Base-by-base conservation (phyloP, 2,888 invertebrate species). In the Habroteleia sp. region DNA sequence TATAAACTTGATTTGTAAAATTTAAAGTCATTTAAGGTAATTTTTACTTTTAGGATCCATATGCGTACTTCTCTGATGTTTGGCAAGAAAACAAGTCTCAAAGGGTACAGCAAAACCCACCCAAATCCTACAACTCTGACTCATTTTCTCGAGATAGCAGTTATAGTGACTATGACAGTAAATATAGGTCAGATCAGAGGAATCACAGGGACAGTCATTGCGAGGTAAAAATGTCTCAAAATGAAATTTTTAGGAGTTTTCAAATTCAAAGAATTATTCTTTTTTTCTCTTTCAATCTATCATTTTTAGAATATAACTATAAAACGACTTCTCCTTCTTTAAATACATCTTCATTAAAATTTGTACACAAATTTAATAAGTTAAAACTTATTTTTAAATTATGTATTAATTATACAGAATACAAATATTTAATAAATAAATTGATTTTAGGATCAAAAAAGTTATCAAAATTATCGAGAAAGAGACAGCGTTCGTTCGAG, bases 31-130 rank as follows among this genome's bases (percentile, higher is more conserved):
- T n/a, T n/a, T n/a, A n/a, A n/a, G n/a, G n/a, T 13, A 8, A 8
- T 42, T 3, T 23, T 41, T 0, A 11, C 3, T 44, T 35, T n/a
- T 23, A 87, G 87, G 87, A 88, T 78, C 87, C 88, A 0, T 88
- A 86, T 48, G 85, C 87, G 2, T 88, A 88, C 54, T 88, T 88
- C 60, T 88, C 88, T 6, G 88, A 88, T 42, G 86, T 88, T 1
- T 88, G 88, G 88, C 87, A 88, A 78, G 88, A 87, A 73, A 87
- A 85, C 37, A 88, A 86, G 56, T 63, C 83, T 0, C 85, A 83
- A 39, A 85, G 84, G 42, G 41, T 78, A 13, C 82, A 79, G 37
- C 79, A 63, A 29, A 76, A 62, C 16, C 76, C 75, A 14, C 23
- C 39, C 17, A 85, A 85, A 68, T 79, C 83, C 11, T 87, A 86